Evolutionary conservation across 2,888 invertebrate genomes (phyloP).

Genomic region (Rhaphigaster nebulosa): DNA sequence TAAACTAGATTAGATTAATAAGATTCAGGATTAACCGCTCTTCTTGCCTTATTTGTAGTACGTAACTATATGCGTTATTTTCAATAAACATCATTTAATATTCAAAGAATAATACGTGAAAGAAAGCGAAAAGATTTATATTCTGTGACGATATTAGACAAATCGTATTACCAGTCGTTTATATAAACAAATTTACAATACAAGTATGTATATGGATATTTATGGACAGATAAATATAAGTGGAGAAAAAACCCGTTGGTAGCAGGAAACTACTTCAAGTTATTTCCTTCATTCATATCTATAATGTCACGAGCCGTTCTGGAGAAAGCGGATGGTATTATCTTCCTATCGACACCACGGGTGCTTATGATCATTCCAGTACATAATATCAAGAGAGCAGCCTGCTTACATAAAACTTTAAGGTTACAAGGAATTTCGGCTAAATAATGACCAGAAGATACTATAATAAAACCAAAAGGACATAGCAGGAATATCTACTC

Average conservation of each 20-base stretch:
- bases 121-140: no score
- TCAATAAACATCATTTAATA: no score
- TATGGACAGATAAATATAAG: neutral
- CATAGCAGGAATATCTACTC: neutral
- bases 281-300: neutral
- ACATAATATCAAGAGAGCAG: neutral
- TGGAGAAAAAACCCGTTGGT: neutral
- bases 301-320: neutral
- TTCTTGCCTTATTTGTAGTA: no score
- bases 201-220: no score
- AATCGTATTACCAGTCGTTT: no score
- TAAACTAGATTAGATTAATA: no score
- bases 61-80: no score
- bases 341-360: neutral
- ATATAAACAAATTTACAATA: no score
- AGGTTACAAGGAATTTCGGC: neutral
- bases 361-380: neutral
- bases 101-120: no score
- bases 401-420: neutral
- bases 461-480: neutral
- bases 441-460: neutral
- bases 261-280: neutral
- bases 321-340: constrained; percentile 16
- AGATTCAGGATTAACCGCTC: no score
- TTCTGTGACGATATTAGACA: no score